phyloP scores from a whole-genome alignment of 1,140 invertebrate genomes.

The Drosophila kohkoa region DNA sequence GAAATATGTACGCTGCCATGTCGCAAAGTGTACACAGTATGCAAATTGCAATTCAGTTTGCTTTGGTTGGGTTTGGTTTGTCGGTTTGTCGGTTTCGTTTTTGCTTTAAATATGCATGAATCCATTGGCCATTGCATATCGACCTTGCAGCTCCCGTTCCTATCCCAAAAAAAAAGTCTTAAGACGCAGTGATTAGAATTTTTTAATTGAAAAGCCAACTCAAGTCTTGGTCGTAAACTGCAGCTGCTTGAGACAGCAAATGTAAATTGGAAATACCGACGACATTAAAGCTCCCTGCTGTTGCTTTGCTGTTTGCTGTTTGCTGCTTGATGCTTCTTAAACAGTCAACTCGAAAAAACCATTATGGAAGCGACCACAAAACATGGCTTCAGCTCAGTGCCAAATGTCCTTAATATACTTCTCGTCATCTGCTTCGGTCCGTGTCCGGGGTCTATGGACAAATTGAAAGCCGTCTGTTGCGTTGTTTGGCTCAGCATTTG shows the following conservation, averaged over 20 bases:
- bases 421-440: conserved; percentile 11
- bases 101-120: conserved; percentile 39
- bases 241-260: conserved; percentile 53
- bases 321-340: conserved; percentile 7
- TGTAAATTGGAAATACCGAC: conserved; percentile 49
- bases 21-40: conserved; percentile 12
- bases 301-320: conserved; percentile 6
- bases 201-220: conserved; percentile 45
- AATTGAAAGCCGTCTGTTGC: conserved; percentile 32
- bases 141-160: conserved; percentile 23
- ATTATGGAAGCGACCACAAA: conserved; percentile 41
- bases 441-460: conserved; percentile 4
- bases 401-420: conserved; percentile 18
- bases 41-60: conserved; percentile 20
- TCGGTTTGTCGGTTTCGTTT: conserved; percentile 1
- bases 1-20: conserved; percentile 24
- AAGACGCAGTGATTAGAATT: conserved; percentile 24
- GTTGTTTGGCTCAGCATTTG: conserved; percentile 20
- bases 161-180: conserved; percentile 33
- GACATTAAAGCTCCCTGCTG: conserved; percentile 26
- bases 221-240: conserved; percentile 52
- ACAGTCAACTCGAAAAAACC: conserved; percentile 30
- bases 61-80: neutral
- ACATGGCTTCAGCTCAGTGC: conserved; percentile 22
- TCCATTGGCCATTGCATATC: conserved; percentile 38